phyloP scores from a whole-genome alignment of 2,113 vertebrate species.

The Dromiciops gliroides region DNA sequence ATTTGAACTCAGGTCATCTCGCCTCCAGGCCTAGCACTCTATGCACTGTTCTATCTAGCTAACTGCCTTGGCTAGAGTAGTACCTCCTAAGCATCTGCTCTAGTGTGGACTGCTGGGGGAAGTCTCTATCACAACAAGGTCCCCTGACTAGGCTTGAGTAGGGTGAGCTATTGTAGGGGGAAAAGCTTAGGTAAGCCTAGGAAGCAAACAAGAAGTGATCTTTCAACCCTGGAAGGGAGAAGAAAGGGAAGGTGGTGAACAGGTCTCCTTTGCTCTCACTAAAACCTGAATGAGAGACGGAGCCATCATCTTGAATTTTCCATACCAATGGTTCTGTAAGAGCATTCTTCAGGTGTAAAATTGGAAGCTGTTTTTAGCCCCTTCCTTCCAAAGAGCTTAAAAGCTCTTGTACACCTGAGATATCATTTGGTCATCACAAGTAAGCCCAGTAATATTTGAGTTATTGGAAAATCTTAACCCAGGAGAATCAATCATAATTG shows the following conservation, averaged over 20 bases:
- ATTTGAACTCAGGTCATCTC: background rate
- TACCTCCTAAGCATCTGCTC: constrained; percentile 11
- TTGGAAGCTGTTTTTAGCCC: background rate
- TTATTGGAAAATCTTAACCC: background rate
- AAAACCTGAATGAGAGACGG: background rate
- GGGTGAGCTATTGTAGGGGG: background rate
- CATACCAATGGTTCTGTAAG: accelerated
- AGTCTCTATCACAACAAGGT: background rate
- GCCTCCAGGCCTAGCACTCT: background rate
- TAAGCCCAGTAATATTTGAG: background rate
- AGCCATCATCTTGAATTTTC: background rate
- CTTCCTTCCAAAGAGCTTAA: background rate
- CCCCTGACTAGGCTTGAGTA: background rate
- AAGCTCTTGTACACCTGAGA: background rate
- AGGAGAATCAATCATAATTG: background rate
- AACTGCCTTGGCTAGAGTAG: background rate
- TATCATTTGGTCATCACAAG: background rate
- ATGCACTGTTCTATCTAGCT: background rate
- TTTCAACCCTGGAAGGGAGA: background rate
- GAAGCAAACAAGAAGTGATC: background rate
- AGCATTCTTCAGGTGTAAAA: background rate
- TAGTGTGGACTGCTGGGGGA: constrained; percentile 5
- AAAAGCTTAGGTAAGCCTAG: background rate
- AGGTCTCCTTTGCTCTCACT: background rate
- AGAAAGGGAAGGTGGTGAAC: background rate